A percentile compares a stretch with the other conserved stretches of the same genome.
These are phyloP conservation scores for Okapia johnstoni DNA, from an alignment of 2,113 vertebrate species.

Conservation along the genomic window DNA sequence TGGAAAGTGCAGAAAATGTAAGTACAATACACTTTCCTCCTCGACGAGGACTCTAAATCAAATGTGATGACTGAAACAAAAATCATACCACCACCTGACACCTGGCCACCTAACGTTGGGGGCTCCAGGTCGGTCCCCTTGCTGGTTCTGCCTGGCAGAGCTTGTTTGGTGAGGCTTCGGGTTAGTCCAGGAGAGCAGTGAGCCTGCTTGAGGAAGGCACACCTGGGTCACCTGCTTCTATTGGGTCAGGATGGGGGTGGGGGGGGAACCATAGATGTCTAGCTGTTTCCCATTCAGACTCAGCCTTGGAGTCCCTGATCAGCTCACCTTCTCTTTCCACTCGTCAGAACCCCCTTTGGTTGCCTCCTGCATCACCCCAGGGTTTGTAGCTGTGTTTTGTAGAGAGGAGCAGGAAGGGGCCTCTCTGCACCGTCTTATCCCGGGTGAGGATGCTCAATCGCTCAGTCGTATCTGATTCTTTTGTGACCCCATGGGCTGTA, in stretches of 20 bases:
- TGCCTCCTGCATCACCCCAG: background rate
- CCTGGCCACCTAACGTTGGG: rapidly evolving
- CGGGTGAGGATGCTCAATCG: background rate
- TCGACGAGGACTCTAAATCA: background rate
- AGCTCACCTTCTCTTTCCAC: background rate
- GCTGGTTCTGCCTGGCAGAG: background rate
- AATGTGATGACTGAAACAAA: background rate
- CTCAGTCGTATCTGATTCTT: background rate
- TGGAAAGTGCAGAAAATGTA: background rate
- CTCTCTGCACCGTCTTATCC: rapidly evolving
- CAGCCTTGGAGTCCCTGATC: background rate
- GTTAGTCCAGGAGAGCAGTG: background rate
- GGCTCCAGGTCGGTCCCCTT: too few species aligned
- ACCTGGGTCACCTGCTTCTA: background rate
- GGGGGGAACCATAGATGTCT: too few species aligned
- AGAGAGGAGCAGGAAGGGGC: background rate
- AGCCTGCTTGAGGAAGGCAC: background rate
- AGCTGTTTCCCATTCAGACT: background rate
- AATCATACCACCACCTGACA: background rate
- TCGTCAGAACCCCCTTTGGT: background rate
- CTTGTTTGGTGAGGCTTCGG: background rate
- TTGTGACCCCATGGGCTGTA: background rate
- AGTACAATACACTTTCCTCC: background rate
- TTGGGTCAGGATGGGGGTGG: background rate
- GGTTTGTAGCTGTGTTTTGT: background rate